These are phyloP conservation scores for Notospermus geniculatus DNA, from an alignment of 1,140 invertebrate genomes.

Conservation along the genomic window DNA sequence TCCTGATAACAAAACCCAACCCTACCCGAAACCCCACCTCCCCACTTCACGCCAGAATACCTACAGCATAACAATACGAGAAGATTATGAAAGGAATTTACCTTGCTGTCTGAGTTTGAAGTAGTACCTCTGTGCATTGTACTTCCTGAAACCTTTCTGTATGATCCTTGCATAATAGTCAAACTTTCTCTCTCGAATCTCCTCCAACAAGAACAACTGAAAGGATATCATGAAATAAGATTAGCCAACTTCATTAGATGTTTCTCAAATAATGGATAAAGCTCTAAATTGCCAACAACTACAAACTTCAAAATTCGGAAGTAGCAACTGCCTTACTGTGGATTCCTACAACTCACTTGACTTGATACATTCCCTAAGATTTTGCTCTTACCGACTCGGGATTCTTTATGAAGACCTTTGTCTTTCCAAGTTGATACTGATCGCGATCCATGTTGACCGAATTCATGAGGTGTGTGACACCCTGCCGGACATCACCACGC, in stretches of 20 bases:
- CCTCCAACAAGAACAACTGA: conserved; percentile 73
- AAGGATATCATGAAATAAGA: too few species aligned
- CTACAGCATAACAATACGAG: neutral
- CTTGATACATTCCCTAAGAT: too few species aligned
- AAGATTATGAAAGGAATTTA: too few species aligned
- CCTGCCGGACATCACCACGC: conserved; percentile 62
- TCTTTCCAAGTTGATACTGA: conserved; percentile 72
- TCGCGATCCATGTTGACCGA: conserved; percentile 64
- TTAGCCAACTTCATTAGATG: too few species aligned
- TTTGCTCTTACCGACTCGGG: conserved; percentile 71
- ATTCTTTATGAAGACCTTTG: conserved; percentile 76
- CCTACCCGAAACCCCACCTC: neutral
- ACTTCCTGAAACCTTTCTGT: conserved; percentile 71
- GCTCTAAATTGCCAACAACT: too few species aligned
- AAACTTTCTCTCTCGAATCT: conserved; percentile 70
- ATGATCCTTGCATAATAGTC: conserved; percentile 70
- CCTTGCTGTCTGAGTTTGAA: conserved; percentile 66
- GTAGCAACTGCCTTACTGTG: too few species aligned
- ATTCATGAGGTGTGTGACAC: conserved; percentile 64
- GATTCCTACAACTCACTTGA: too few species aligned
- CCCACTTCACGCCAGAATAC: neutral
- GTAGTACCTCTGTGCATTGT: conserved; percentile 66
- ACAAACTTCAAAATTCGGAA: too few species aligned
- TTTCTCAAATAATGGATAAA: too few species aligned
- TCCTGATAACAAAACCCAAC: too few species aligned